Conservation (phyloP, 2,888 invertebrate genomes). For the Cinara cedri region DNA sequence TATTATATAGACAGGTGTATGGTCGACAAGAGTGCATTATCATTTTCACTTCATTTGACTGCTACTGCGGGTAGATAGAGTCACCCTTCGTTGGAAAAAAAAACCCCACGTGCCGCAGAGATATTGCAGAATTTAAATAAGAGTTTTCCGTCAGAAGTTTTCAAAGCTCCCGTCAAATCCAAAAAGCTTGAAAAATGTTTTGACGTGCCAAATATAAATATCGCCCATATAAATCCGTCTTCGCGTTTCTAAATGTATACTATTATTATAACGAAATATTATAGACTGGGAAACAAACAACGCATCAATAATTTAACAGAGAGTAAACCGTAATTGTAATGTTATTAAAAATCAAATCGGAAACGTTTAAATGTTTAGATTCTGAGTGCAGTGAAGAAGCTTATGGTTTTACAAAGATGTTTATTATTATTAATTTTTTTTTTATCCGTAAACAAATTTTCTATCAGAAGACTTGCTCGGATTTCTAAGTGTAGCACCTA, state of each 20-base stretch:
- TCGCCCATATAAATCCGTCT: constrained; percentile 13
- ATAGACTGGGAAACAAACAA: no score
- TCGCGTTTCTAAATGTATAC: constrained; percentile 2
- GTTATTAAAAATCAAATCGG: no score
- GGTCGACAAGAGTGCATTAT: constrained; percentile 14
- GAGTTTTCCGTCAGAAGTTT: constrained; percentile 54
- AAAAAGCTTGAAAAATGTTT: constrained; percentile 52
- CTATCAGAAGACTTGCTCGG: no score
- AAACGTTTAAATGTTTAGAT: no score
- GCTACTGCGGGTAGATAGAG: background rate
- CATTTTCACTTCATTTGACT: constrained; percentile 51
- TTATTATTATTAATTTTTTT: no score
- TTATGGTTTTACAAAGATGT: no score
- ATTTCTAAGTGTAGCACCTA: no score
- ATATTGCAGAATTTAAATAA: constrained; percentile 29
- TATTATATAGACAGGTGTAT: background rate
- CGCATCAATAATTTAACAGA: no score
- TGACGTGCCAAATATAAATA: constrained; percentile 44
- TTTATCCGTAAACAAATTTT: no score
- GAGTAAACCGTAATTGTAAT: no score
- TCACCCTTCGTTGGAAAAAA: constrained; percentile 31
- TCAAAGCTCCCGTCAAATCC: constrained; percentile 48
- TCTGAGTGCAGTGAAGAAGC: no score
- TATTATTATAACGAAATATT: no score
- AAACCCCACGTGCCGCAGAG: constrained; percentile 21